A percentile compares a stretch with the other conserved stretches of the same genome.
Evolutionary conservation across 2,113 vertebrate genomes (phyloP).

Genomic region (Hystrix cristata): DNA sequence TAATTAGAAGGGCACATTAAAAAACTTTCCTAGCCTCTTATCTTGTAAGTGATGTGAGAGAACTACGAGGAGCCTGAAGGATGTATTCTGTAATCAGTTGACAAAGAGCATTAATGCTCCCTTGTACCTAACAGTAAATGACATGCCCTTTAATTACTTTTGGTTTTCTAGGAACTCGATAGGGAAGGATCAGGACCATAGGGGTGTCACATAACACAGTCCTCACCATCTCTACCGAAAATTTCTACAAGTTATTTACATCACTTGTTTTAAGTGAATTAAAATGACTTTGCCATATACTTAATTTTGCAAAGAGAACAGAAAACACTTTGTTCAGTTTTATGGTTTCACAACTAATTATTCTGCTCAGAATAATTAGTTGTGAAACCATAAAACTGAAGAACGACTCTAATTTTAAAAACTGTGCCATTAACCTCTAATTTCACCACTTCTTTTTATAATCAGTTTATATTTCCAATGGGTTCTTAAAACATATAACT

Average conservation of each 20-base stretch:
- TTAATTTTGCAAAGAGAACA: constrained; percentile 58
- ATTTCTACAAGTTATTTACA: constrained; percentile 48
- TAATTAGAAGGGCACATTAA: constrained; percentile 9
- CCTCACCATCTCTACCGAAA: constrained; percentile 32
- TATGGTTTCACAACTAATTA: constrained; percentile 63
- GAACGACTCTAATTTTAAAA: constrained; percentile 67
- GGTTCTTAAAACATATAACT: constrained; percentile 42
- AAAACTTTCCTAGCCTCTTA: not conserved
- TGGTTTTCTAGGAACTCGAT: not conserved
- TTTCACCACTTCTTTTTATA: constrained; percentile 63
- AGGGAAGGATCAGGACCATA: not conserved
- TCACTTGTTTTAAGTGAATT: constrained; percentile 59
- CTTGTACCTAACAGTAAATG: not conserved
- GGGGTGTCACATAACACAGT: not conserved
- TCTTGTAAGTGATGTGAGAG: not conserved
- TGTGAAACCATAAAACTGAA: constrained; percentile 59
- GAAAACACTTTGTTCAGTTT: constrained; percentile 58
- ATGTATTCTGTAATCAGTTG: not conserved
- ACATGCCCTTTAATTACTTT: not conserved
- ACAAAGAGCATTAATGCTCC: not conserved
- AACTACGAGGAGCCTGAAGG: not conserved
- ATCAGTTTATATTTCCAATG: constrained; percentile 54
- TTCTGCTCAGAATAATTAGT: constrained; percentile 61
- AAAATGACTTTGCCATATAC: constrained; percentile 35
- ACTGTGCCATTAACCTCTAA: constrained; percentile 59